phyloP scores from a whole-genome alignment of 1,140 invertebrate genomes.

The Antheraea pernyi region DNA sequence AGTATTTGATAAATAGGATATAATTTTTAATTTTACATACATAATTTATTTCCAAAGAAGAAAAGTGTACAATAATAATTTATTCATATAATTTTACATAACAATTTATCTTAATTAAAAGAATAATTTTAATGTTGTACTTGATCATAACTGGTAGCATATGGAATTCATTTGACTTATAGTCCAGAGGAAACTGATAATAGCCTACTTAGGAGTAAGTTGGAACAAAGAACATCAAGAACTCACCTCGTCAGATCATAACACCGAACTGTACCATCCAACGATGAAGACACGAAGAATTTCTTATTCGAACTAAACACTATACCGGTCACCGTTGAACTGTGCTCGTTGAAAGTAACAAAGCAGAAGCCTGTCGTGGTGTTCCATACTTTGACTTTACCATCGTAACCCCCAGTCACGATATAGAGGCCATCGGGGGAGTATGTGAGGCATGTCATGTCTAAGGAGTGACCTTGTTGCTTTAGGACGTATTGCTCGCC shows the following conservation, averaged over 20 bases:
- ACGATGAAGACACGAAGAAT: constrained; percentile 93
- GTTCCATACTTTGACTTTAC: constrained; percentile 98
- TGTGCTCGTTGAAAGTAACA: constrained; percentile 96
- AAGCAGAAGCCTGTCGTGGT: constrained; percentile 94
- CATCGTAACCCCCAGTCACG: constrained; percentile 96
- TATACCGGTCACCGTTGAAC: constrained; percentile 88
- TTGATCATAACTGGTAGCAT: no score
- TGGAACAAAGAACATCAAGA: not conserved
- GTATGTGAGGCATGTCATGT: constrained; percentile 93
- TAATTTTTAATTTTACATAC: no score
- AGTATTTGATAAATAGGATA: no score
- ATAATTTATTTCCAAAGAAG: no score
- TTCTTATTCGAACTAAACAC: constrained; percentile 94
- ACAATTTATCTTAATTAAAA: no score
- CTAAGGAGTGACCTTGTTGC: constrained; percentile 95
- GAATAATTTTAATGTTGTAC: no score
- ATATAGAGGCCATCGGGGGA: constrained; percentile 95
- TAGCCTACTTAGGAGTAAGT: no score
- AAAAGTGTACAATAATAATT: no score
- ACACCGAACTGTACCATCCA: constrained; percentile 97
- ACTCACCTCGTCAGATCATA: constrained; percentile 91
- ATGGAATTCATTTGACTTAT: no score
- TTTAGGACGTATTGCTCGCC: constrained; percentile 98
- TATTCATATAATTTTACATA: no score
- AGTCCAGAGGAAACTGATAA: no score